phyloP scores from a whole-genome alignment of 2,113 vertebrate species.

The Percina caprodes region DNA sequence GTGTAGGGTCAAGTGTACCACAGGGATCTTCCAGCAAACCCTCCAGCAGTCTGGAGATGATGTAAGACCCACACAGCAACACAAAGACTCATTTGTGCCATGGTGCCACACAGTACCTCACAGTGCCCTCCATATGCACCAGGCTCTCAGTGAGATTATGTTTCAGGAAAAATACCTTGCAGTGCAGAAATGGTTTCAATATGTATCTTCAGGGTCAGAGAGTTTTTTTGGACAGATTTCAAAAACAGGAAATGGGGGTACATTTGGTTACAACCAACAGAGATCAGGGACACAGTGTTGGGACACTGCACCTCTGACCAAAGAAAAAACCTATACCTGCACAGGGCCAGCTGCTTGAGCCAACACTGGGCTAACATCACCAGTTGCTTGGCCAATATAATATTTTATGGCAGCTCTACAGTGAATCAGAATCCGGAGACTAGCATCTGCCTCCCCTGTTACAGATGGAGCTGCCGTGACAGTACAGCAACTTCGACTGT shows the following conservation, averaged over 20 bases:
- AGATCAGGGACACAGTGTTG: not conserved
- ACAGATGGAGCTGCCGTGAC: not conserved
- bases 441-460: not conserved
- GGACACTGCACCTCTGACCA: not conserved
- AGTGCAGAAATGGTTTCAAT: conserved; percentile 37
- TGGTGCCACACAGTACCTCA: conserved; percentile 41
- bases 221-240: conserved; percentile 2
- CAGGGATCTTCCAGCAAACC: conserved; percentile 27
- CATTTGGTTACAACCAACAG: not conserved
- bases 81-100: conserved; percentile 72
- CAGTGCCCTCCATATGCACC: conserved; percentile 44
- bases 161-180: conserved; percentile 56
- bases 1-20: conserved; percentile 25
- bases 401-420: not conserved
- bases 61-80: conserved; percentile 58
- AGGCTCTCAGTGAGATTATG: conserved; percentile 29
- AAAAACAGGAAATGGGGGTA: not conserved
- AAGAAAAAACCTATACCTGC: conserved; percentile 6
- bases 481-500: not conserved
- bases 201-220: conserved; percentile 48
- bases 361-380: not conserved
- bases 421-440: not conserved
- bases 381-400: not conserved
- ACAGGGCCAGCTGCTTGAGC: not conserved
- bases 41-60: conserved; percentile 53